phyloP scores from a whole-genome alignment of 2,797 vertebrate genomes.

The Malurus splendens region DNA sequence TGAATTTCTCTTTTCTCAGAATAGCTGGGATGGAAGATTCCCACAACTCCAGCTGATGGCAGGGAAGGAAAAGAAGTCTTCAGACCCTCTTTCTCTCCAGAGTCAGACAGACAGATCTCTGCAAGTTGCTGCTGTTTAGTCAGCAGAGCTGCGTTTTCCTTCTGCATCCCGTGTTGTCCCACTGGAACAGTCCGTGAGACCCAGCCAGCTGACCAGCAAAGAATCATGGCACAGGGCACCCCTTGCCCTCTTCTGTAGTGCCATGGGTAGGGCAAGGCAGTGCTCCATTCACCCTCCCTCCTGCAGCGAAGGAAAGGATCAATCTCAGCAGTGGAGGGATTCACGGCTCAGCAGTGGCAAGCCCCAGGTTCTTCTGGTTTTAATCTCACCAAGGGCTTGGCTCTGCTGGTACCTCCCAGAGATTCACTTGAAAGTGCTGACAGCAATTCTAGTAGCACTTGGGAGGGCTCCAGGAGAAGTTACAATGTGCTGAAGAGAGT shows the following conservation, averaged over 20 bases:
- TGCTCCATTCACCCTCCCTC: rapidly evolving
- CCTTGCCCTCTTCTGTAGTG: neutral
- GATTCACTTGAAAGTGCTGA: neutral
- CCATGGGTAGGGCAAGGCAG: neutral
- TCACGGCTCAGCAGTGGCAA: neutral
- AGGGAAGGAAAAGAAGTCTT: neutral
- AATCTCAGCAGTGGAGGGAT: neutral
- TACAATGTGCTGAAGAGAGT: neutral
- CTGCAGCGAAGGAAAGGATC: rapidly evolving
- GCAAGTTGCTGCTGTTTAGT: neutral
- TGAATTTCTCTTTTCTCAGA: neutral
- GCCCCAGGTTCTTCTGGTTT: neutral
- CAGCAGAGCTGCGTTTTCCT: neutral
- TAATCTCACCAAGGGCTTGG: neutral
- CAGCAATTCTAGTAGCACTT: neutral
- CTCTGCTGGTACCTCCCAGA: neutral
- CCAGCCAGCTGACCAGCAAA: neutral
- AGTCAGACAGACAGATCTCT: neutral
- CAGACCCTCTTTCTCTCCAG: neutral
- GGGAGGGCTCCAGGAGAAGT: neutral
- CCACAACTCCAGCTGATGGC: neutral
- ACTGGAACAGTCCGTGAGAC: neutral
- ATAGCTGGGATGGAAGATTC: neutral
- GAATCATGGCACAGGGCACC: rapidly evolving
- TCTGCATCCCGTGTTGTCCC: rapidly evolving